A percentile compares a stretch with the other conserved stretches of the same genome.
These are phyloP conservation scores for Eptesicus fuscus DNA, from an alignment of 2,113 vertebrate genomes.

Conservation along the genomic window DNA sequence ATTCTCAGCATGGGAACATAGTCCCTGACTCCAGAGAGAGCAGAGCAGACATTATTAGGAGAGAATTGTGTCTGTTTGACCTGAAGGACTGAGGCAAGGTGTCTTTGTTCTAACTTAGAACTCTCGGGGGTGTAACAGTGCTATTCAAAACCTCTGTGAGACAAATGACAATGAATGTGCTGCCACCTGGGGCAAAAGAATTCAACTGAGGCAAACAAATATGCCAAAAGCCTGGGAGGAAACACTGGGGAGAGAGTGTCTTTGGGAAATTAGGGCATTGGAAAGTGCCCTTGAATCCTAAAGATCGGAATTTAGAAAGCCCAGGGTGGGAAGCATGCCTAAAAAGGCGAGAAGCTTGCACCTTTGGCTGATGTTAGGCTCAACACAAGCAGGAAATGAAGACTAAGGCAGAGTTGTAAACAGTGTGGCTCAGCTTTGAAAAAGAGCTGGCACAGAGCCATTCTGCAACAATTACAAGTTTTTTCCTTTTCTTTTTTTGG, in stretches of 20 bases:
- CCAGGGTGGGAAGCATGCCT: not conserved
- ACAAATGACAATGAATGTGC: not conserved
- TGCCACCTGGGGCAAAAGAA: not conserved
- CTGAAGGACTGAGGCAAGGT: not conserved
- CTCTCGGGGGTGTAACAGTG: not conserved
- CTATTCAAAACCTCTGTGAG: not conserved
- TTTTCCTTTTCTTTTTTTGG: not conserved
- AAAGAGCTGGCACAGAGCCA: not conserved
- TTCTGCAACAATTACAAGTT: not conserved
- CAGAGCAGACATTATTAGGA: not conserved
- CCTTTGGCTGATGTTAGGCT: not conserved
- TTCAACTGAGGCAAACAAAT: not conserved
- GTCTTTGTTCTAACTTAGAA: not conserved
- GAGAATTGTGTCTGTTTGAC: not conserved
- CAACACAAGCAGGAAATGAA: not conserved
- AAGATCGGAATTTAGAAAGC: not conserved
- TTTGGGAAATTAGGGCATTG: not conserved
- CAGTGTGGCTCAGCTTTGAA: not conserved
- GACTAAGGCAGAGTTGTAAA: not conserved
- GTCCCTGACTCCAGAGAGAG: not conserved
- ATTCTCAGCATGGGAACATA: not conserved
- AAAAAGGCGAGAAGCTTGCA: not conserved
- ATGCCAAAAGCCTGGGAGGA: not conserved
- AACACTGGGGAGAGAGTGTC: not conserved
- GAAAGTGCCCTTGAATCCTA: not conserved